Evolutionary conservation across 2,888 invertebrate species (phyloP), one percentile per base, ranked within the genome.

Genomic region (Microplitis deprimator): DNA sequence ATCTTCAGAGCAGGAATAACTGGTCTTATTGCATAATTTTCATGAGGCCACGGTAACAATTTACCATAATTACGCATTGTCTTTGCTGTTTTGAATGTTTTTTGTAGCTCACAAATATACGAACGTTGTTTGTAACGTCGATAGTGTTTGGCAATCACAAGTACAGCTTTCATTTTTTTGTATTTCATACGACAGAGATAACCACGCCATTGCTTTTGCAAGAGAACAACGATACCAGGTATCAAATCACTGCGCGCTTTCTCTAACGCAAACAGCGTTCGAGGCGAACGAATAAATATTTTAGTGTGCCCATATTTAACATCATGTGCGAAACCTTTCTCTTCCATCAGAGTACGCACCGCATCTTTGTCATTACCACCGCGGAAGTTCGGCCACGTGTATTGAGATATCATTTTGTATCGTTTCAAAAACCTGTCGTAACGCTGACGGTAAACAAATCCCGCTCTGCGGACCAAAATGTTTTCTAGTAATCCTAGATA

Each of bases 191-290:
- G 91, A 8, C 96, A 96, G 65, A 90, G 85, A 79, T 92, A 92
- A 38, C 97, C 99, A 83, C 98, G 93, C 94, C 98, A 97, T 90
- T 97, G 95, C 91, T 98, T 99, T 91, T 99, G 99, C 82, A 99
- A 92, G 86, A 98, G 92, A 41, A 96, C 94, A 75, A 97, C 97
- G 82, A 99, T 97, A 77, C 95, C 94, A 0, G 98, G 98, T 80
- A 99, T 95, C 87, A 96, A 93, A 82, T 95, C 94, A 73, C 96
- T 95, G 83, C 99, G 93, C 68, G 95, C 91, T 88, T 93, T 94
- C 90, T 99, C 99, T 84, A 99, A 90, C 0, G 94, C 92, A 89
- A 98, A 98, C 75, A 99, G 91, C 0, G 98, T 98, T 84, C 93
- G 94, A 0, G 99, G 98, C 13, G 96, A 96, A 87, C 98, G 93